Evolutionary conservation across 2,888 invertebrate genomes (phyloP), one percentile per base, ranked within the genome.

Genomic region (Melikaiella ostensackeni): DNA sequence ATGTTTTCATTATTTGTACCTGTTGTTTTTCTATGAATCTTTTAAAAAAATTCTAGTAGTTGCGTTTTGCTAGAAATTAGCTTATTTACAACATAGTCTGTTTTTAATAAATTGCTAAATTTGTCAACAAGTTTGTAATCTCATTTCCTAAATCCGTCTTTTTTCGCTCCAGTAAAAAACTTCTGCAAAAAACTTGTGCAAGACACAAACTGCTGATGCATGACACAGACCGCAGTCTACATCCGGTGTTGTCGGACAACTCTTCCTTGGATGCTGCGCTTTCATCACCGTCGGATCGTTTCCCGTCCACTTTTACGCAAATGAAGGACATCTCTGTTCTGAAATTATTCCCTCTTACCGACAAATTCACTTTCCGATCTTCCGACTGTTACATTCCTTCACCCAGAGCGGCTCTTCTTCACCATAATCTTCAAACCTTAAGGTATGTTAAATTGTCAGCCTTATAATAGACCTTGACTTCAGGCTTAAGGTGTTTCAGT

Each of bases 221-320:
- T 91, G 90, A 88, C 89, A 89, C 84, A 88, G 89, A 91, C 91
- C 91, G 89, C 91, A 91, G 88, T 91, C 90, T 90, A 89, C 91
- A 91, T 91, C 91, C 91, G 91, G 89, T 87, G 85, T 81, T 80
- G 81, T 83, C 84, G 83, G 81, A 82, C 81, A 82, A 79, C 83
- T 81, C 80, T 83, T 80, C 84, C 79, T 80, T 84, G 83, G 84
- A 84, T 83, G 83, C 79, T 82, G 80, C 76, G 82, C 83, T 80
- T 84, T 82, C 83, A 79, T 82, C 83, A 85, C 79, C 79, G 76
- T 76, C 82, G 66, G 66, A 82, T 83, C 81, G 81, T 80, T 80
- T 77, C 79, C 77, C 80, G 79, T 78, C 77, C 83, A 85, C 82
- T 82, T 82, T 83, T 83, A 83, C 81, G 81, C 82, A 81, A 82